These are phyloP conservation scores for Hylyphantes graminicola DNA, from an alignment of 1,140 invertebrate species.

Conservation along the genomic window DNA sequence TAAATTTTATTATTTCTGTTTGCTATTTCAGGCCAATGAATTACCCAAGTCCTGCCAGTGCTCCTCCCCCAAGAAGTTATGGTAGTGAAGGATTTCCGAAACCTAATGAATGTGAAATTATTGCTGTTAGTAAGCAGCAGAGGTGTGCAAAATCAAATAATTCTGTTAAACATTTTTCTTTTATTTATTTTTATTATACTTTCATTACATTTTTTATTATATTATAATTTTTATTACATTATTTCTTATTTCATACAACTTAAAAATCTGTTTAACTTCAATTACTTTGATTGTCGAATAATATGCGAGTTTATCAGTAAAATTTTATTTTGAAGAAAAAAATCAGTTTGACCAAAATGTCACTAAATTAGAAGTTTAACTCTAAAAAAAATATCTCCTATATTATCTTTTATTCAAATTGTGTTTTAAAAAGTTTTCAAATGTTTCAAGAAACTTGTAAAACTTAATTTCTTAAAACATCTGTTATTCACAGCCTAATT, in stretches of 20 bases:
- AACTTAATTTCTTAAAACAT: too few relatives aligned
- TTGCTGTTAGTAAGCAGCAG: slow-evolving; percentile 81
- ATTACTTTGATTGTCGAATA: not conserved
- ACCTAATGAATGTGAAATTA: slow-evolving; percentile 87
- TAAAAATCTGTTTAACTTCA: not conserved
- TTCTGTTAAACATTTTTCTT: not conserved
- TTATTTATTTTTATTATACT: slow-evolving; percentile 6
- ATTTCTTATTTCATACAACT: slow-evolving; percentile 25
- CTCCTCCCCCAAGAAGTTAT: slow-evolving; percentile 15
- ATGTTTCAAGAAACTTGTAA: too few relatives aligned
- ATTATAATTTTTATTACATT: slow-evolving; percentile 36
- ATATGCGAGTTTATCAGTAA: too few relatives aligned
- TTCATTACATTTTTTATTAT: slow-evolving; percentile 17
- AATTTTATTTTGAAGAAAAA: too few relatives aligned
- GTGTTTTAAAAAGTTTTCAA: too few relatives aligned
- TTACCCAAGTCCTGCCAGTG: slow-evolving; percentile 14
- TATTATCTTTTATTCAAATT: too few relatives aligned
- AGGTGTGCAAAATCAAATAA: slow-evolving; percentile 73
- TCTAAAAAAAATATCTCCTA: too few relatives aligned
- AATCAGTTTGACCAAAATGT: too few relatives aligned
- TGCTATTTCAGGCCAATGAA: slow-evolving; percentile 7
- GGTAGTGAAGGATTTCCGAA: slow-evolving; percentile 66
- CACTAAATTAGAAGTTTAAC: too few relatives aligned
- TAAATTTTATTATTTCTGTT: not conserved
- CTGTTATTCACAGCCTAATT: too few relatives aligned